Evolutionary conservation across 2,888 invertebrate species (phyloP).

Genomic region (Netelia fuscicornis): DNA sequence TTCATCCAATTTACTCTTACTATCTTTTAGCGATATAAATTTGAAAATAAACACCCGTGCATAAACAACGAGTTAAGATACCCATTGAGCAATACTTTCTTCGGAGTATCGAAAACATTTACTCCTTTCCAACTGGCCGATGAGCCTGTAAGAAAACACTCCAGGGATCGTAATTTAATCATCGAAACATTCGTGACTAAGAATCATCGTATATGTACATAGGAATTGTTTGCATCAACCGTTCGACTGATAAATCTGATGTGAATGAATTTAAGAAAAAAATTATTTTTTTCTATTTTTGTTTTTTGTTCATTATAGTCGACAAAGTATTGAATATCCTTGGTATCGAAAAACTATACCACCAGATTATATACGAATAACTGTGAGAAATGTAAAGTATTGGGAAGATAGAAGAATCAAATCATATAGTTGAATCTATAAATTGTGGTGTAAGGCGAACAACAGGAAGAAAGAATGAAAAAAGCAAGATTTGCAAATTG

Average conservation of each 20-base stretch:
- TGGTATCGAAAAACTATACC: conserved; percentile 3
- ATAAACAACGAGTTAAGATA: conserved; percentile 48
- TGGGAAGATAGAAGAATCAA: conserved; percentile 37
- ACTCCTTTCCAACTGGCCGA: neutral
- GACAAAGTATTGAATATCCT: conserved; percentile 14
- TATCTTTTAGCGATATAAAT: conserved; percentile 8
- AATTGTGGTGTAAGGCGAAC: conserved; percentile 52
- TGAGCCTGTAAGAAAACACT: neutral
- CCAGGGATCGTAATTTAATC: neutral
- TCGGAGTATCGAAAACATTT: conserved; percentile 5
- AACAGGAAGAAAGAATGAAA: conserved; percentile 5
- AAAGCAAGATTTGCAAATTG: conserved; percentile 23
- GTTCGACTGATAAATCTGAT: conserved; percentile 10
- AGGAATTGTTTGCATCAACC: conserved; percentile 22
- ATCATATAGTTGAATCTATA: conserved; percentile 58
- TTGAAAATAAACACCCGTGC: conserved; percentile 16
- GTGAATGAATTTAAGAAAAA: neutral
- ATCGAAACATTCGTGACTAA: neutral
- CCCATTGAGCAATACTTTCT: conserved; percentile 20
- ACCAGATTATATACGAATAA: conserved; percentile 1
- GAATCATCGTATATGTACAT: conserved; percentile 35
- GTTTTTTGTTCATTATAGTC: neutral
- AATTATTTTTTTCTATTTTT: conserved; percentile 25
- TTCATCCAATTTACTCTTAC: conserved; percentile 22
- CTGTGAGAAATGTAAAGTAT: conserved; percentile 56